Evolutionary conservation across 2,113 vertebrate genomes (phyloP).

Genomic region (Pygoscelis adeliae): DNA sequence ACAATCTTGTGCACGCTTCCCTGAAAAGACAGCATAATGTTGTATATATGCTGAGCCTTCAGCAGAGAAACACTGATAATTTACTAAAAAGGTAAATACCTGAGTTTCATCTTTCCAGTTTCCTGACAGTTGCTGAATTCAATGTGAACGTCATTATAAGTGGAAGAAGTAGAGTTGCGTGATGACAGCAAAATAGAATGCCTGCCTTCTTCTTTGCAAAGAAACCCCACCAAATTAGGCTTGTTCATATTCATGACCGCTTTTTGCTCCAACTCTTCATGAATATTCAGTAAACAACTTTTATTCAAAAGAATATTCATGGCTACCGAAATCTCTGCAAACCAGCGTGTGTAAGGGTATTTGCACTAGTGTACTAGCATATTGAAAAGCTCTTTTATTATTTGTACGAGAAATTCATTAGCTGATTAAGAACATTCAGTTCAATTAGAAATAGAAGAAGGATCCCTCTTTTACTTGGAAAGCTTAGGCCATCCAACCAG

Average conservation of each 20-base stretch:
- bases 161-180: not conserved
- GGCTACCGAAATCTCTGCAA: not conserved
- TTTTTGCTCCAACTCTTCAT: conserved; percentile 35
- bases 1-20: not conserved
- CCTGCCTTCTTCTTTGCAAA: not conserved
- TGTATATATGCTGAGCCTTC: not conserved
- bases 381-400: conserved; percentile 13
- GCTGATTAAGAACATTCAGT: not conserved
- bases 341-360: not conserved
- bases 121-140: not conserved
- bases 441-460: not conserved
- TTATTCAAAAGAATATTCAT: conserved; percentile 27
- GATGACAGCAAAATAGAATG: not conserved
- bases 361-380: not conserved
- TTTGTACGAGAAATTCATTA: conserved; percentile 18
- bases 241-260: conserved; percentile 55
- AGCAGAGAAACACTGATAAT: not conserved
- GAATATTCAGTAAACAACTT: conserved; percentile 55
- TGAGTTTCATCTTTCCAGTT: not conserved
- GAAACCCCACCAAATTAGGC: not conserved
- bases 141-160: not conserved
- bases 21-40: not conserved
- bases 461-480: not conserved
- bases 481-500: not conserved
- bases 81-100: not conserved